Base-by-base conservation (phyloP, 2,888 invertebrate genomes). In the Sphinx pinastri region DNA sequence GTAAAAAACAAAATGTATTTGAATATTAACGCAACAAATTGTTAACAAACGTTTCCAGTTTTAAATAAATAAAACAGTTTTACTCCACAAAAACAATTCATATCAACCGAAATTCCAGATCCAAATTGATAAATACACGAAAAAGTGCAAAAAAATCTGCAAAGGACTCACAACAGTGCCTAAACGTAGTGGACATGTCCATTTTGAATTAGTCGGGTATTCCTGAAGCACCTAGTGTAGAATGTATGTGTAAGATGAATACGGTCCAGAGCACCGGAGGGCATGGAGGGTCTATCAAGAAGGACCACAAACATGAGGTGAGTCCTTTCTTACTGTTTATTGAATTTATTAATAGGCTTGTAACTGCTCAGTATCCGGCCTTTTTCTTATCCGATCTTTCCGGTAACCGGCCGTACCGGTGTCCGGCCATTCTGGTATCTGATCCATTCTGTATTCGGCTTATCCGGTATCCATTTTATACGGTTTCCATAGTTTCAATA, bases 211-310 rank as follows among this genome's bases (percentile, higher is more conserved):
- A 84, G 85, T 74, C 49, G 77, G 68, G 72, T 75, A 76, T 70
- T 72, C 69, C 16, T 68, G 25, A 51, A 52, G 71, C n/a, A n/a
- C n/a, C n/a, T 76, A 75, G 73, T 74, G 68, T 71, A 74, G 70
- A 68, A 49, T 71, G 68, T 71, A 14, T 60, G 54, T 52, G 54
- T 52, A 79, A 88, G 68, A 96, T 96, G 96, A 96, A 96, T 82
- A 96, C 95, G 2, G 95, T 96, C 58, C 96, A 96, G 84, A 95
- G 95, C 79, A 93, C 95, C 0, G 95, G 95, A 11, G 95, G 95
- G 47, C 95, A 95, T 78, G 95, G 95, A 0, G 94, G 95, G 38
- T 92, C 94, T 73, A 90, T 95, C 87, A 94, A 94, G 78, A 96
- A 95, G 87, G 95, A 95, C 72, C 92, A 92, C 72, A 94, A 95